Evolutionary conservation across 2,888 invertebrate genomes (phyloP), one percentile per base, ranked within the genome.

Genomic region (Carterocephalus palaemon): DNA sequence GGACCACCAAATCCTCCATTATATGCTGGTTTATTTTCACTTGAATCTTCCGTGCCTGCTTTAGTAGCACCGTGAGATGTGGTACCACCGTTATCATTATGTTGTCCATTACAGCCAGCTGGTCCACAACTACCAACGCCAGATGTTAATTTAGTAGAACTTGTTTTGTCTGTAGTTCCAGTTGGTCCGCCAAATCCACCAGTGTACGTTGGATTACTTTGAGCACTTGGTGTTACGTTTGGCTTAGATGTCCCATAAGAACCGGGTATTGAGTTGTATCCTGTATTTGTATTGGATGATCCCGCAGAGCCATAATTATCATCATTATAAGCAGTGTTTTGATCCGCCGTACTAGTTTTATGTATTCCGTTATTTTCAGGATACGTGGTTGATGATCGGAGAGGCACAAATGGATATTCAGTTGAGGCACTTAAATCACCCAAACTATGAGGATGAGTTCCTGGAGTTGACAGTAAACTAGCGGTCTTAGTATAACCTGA

Each of bases 1-100:
- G 70, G 60, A 16, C 67, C 75, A 43, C 74, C 75, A 47, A 76
- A 76, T 10, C 70, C 66, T 39, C 66, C 68, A 8, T 56, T 33
- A 29, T 39, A 13, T 19, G 16, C 7, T 23, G 33, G 36, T 49
- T 47, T 28, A 10, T 49, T 48, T 13, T 46, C 29, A 2, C 38
- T n/a, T n/a, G n/a, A n/a, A n/a, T n/a, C n/a, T n/a, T n/a, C n/a
- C n/a, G n/a, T n/a, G n/a, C n/a, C n/a, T n/a, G n/a, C n/a, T n/a
- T n/a, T n/a, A n/a, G n/a, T n/a, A n/a, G n/a, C 36, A 26, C 23
- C 32, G 8, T 12, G 7, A 10, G 29, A n/a, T 7, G 40, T 28
- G 5, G 23, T 17, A 2, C 19, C 41, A 6, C 5, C 13, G 7
- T 37, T 36, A 9, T n/a, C 5, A 17, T 41, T 37, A 12, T 28